Percentiles rank a stretch among this genome's conserved stretches.
phyloP scores from a whole-genome alignment of 2,888 invertebrate species.

The Miltochrista miniata region DNA sequence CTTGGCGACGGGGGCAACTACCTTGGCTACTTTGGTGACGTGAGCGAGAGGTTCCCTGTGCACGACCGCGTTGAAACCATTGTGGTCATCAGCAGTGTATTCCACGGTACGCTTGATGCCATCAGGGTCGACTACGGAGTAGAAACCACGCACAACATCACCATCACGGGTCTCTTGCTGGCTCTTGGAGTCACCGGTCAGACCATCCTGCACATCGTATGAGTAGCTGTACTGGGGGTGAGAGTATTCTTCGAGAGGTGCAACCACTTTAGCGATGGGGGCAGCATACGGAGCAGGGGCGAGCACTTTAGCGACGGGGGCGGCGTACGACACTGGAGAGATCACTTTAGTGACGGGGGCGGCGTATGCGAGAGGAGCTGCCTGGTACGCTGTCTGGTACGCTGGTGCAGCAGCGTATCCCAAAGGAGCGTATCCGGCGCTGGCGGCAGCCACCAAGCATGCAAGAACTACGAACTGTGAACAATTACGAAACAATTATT shows the following conservation, averaged over 20 bases:
- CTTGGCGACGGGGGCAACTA: too few species aligned
- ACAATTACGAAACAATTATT: constrained; percentile 10
- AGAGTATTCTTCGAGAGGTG: constrained; percentile 50
- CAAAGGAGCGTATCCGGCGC: constrained; percentile 60
- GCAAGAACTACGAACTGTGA: constrained; percentile 67
- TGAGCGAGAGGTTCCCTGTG: constrained; percentile 56
- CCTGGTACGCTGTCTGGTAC: constrained; percentile 25
- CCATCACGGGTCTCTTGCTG: constrained; percentile 81
- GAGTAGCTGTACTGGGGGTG: constrained; percentile 77
- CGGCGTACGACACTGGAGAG: constrained; percentile 42
- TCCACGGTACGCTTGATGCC: constrained; percentile 80
- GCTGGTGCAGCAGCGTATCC: constrained; percentile 38
- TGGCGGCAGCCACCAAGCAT: constrained; percentile 66
- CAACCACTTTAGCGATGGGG: constrained; percentile 46
- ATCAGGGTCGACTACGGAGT: constrained; percentile 79
- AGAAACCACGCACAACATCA: constrained; percentile 77
- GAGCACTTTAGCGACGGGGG: constrained; percentile 25
- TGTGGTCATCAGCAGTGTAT: constrained; percentile 73
- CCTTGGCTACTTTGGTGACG: too few species aligned
- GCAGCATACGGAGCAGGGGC: constrained; percentile 35
- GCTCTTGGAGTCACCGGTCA: constrained; percentile 72
- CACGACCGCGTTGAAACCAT: constrained; percentile 77
- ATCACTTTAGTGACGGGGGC: constrained; percentile 32
- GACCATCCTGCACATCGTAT: constrained; percentile 78
- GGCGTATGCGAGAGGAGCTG: constrained; percentile 25